Evolutionary conservation across 2,888 invertebrate species (phyloP).

Genomic region (Calameuta pallipes): DNA sequence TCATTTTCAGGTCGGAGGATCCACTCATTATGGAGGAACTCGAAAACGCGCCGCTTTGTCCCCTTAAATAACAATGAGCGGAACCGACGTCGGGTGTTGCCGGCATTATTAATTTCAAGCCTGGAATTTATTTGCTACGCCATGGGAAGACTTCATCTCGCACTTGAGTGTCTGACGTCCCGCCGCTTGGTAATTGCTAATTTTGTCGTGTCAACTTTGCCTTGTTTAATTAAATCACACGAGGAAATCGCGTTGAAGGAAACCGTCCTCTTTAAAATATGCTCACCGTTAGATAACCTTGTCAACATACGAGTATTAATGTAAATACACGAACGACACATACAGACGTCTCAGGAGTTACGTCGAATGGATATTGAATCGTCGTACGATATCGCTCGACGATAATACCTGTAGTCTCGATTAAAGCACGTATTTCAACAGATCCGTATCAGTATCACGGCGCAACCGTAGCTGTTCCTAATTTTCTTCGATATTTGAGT

Average conservation of each 20-base stretch:
- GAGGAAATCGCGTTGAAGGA: constrained; percentile 22
- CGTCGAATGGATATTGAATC: neutral
- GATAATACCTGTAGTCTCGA: neutral
- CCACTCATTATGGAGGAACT: constrained; percentile 8
- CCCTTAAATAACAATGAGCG: constrained; percentile 7
- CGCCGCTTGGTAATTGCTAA: neutral
- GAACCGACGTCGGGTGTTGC: neutral
- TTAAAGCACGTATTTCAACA: neutral
- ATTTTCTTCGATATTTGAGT: neutral
- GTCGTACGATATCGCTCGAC: neutral
- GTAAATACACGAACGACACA: neutral
- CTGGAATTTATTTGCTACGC: neutral
- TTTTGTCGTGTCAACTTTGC: neutral
- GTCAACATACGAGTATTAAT: neutral
- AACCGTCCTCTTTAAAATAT: neutral
- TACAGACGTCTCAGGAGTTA: neutral
- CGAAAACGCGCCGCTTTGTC: constrained; percentile 7
- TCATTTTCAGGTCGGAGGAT: constrained; percentile 38
- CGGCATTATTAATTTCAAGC: constrained; percentile 1
- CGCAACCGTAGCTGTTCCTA: neutral
- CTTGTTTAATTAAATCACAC: constrained; percentile 44
- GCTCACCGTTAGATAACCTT: neutral
- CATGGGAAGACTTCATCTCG: neutral
- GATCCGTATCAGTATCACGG: neutral
- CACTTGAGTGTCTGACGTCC: neutral